Conservation (phyloP, 2,888 invertebrate species). For the Philereme vetulata region DNA sequence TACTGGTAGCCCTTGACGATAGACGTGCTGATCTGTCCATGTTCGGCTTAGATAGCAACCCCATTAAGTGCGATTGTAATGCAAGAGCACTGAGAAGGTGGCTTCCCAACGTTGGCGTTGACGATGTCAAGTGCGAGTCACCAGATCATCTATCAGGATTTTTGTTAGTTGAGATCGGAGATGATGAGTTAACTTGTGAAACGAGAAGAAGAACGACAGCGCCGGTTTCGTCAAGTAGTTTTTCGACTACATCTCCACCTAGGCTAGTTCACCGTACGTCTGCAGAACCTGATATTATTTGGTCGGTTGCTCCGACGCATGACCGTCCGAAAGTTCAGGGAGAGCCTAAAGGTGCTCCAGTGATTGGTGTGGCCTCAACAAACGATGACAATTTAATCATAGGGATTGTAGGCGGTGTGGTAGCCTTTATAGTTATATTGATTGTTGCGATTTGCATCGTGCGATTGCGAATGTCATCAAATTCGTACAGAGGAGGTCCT, state of each 20-base stretch:
- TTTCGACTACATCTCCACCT: constrained; percentile 74
- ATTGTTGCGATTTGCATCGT: constrained; percentile 95
- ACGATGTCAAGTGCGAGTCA: constrained; percentile 85
- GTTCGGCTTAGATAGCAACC: constrained; percentile 90
- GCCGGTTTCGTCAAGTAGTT: constrained; percentile 62
- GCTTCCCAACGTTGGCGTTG: constrained; percentile 87
- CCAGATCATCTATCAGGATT: constrained; percentile 89
- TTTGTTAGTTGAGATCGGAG: constrained; percentile 89
- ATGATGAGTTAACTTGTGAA: constrained; percentile 93
- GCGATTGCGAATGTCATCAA: constrained; percentile 87
- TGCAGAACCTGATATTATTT: constrained; percentile 94
- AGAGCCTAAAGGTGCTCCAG: constrained; percentile 84
- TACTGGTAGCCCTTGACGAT: constrained; percentile 92
- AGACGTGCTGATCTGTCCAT: constrained; percentile 89
- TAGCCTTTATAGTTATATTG: constrained; percentile 94
- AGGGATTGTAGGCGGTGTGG: constrained; percentile 96
- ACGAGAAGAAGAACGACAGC: constrained; percentile 82
- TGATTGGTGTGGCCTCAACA: constrained; percentile 83
- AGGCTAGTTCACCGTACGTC: constrained; percentile 85
- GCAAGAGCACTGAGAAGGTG: constrained; percentile 91
- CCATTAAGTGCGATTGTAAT: constrained; percentile 93
- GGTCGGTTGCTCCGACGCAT: constrained; percentile 91
- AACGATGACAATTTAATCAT: constrained; percentile 96
- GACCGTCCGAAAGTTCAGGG: constrained; percentile 83
- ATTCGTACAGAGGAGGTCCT: constrained; percentile 88